Base-by-base conservation (phyloP, 2,797 vertebrate species). In the Pseudocheirus occidentalis region DNA sequence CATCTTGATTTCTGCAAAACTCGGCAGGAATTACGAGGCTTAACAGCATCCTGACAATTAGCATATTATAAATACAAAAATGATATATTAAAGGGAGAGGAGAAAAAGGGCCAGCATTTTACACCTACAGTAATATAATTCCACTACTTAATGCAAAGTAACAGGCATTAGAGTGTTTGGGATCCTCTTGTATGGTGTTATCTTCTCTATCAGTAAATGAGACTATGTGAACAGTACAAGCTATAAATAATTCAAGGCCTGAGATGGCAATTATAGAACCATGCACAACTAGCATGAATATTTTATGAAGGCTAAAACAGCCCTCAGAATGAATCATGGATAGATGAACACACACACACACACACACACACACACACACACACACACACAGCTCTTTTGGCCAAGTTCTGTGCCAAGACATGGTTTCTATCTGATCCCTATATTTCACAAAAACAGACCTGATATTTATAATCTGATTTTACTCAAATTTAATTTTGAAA, bases 261-360 rank as follows among this genome's bases (percentile, higher is more conserved):
- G 99, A 99, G 99, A 99, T 99, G 99, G 99, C 99, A 99, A 99
- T 99, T 99, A 99, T 99, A 99, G 99, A 99, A 99, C 99, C 99
- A 99, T 99, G 99, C 99, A 99, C 99, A 99, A 99, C 99, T 99
- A 99, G 99, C 99, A 99, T 99, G 99, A 99, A 99, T 99, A 99
- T 99, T 99, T 99, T 99, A 99, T 99, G 99, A 99, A 99, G 99
- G 99, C 99, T 99, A 99, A 99, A 99, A 99, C 99, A 99, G 99
- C 99, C 99, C 99, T 99, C 99, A 99, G 99, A 99, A 99, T 99
- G 99, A 99, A 99, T 99, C 98, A 99, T 99, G 99, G 98, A 98
- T 98, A 99, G 98, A 99, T 98, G 98, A 98, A 98, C 98, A 98
- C 98, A 98, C 95, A 96, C 94, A 95, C 96, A 93, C 96, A 90